Percentiles rank a stretch among this genome's conserved stretches.
Evolutionary conservation across 35 echinoderm and acorn worm genomes (phyloP).

Genomic region (Holothuria glaberrima): DNA sequence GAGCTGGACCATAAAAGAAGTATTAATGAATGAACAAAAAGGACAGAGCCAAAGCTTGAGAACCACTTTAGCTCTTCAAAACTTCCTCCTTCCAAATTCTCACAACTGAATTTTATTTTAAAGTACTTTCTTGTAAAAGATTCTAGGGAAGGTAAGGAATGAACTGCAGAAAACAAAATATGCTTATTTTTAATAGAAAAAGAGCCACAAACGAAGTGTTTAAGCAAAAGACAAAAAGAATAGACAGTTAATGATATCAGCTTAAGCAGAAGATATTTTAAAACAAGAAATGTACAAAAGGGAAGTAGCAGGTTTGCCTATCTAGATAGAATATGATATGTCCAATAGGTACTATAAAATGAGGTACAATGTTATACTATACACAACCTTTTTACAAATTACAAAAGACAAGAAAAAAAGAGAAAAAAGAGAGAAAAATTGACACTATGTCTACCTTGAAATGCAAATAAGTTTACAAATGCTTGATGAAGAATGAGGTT

Average conservation of each 20-base stretch:
- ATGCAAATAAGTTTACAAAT: slow-evolving; percentile 24
- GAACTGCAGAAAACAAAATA: neutral
- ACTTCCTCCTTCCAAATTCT: too few relatives aligned
- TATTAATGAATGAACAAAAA: too few relatives aligned
- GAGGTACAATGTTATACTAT: slow-evolving; percentile 65
- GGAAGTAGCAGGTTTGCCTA: neutral
- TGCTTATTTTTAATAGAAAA: neutral
- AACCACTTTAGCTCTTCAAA: too few relatives aligned
- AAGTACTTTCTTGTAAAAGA: too few relatives aligned
- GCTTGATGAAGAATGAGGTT: neutral
- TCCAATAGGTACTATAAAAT: slow-evolving; percentile 66
- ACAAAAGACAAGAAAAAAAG: slow-evolving; percentile 47
- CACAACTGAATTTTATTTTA: too few relatives aligned
- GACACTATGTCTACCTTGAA: slow-evolving; percentile 27
- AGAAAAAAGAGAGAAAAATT: slow-evolving; percentile 19
- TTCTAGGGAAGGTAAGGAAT: neutral
- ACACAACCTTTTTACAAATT: slow-evolving; percentile 54
- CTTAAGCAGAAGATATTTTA: neutral
- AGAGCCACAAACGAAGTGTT: too few relatives aligned
- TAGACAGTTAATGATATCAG: neutral
- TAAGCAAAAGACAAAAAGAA: neutral
- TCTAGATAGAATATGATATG: slow-evolving; percentile 46
- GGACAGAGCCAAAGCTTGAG: too few relatives aligned
- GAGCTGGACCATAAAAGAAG: too few relatives aligned
- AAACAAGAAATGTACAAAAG: too few relatives aligned